Percentiles rank a stretch among this genome's conserved stretches.
Conservation (phyloP, 1,140 invertebrate genomes). For the Bombus fervidus region DNA sequence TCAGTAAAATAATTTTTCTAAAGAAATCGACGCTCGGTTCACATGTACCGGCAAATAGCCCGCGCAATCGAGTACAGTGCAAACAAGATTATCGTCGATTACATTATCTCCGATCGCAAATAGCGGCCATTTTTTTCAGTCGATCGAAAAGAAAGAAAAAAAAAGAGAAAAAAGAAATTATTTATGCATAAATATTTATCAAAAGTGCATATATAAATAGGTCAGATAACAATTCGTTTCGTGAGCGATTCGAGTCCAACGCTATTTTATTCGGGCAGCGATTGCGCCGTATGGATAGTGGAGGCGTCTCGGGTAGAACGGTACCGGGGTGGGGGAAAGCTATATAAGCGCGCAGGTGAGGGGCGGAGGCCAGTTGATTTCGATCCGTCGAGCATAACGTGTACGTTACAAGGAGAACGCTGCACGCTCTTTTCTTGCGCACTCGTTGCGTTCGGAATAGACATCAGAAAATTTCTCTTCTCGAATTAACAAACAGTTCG, state of each 20-base stretch:
- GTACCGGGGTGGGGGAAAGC: conserved; percentile 59
- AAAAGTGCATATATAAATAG: conserved; percentile 29
- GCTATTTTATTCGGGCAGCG: conserved; percentile 69
- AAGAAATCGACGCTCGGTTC: background rate
- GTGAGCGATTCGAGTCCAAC: conserved; percentile 48
- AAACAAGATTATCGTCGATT: background rate
- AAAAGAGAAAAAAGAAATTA: background rate
- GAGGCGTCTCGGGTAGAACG: conserved; percentile 58
- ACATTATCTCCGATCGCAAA: background rate
- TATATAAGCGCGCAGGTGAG: conserved; percentile 78
- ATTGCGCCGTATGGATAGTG: conserved; percentile 71
- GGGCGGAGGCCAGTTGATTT: conserved; percentile 79
- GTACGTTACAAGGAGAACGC: background rate
- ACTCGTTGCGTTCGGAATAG: conserved; percentile 5
- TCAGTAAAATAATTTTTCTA: background rate
- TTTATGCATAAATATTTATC: conserved; percentile 8
- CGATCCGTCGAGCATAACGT: conserved; percentile 54
- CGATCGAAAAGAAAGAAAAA: no score
- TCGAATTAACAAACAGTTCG: background rate
- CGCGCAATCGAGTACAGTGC: background rate
- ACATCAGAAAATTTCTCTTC: background rate
- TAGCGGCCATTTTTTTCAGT: background rate
- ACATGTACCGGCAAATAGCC: background rate
- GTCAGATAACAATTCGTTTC: conserved; percentile 38
- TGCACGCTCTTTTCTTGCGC: background rate